Evolutionary conservation across 2,797 vertebrate species (phyloP), one percentile per base, ranked within the genome.

Genomic region (Geotrypetes seraphini): DNA sequence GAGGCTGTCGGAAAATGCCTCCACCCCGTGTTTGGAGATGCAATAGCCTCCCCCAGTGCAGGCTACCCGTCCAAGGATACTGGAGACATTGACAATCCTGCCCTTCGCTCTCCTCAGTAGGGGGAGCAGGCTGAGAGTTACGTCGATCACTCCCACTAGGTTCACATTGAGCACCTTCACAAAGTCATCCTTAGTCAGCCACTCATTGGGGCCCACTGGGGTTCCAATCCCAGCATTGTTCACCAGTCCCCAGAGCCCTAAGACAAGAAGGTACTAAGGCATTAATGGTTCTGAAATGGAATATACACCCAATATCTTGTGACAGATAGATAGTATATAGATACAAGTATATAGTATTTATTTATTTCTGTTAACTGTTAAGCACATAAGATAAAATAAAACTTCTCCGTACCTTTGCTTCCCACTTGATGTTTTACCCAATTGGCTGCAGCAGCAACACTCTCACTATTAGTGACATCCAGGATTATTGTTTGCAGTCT

Each of bases 201-300:
- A 73, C 41, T 73, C 70, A 5, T 50, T 69, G 19, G 55, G 50
- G 5, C 51, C 67, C 36, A 31, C 36, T 25, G 67, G 60, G 7
- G 56, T 4, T 6, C 24, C 44, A 17, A 71, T 39, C 5, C 67
- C 70, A 14, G 67, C 67, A 6, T 68, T 70, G 29, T 73, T 73
- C 22, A 73, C 62, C 19, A 73, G 42, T 12, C 66, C 66, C 64
- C 66, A 73, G 18, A 73, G 63, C 15, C 70, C 67, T 73, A 8
- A 10, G 19, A 16, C 16, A 16, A 35, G 18, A 28, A 10, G 33
- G 20, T 31, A 19, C 9, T 16, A 38, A n/a, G 22, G 25, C 2
- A 35, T 30, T 20, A 22, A 28, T 41, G n/a, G n/a, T n/a, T n/a
- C n/a, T n/a, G n/a, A n/a, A n/a, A n/a, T n/a, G n/a, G n/a, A n/a